Conservation (phyloP, 2,797 vertebrate species). For the Sebastes kiyomatsui region DNA sequence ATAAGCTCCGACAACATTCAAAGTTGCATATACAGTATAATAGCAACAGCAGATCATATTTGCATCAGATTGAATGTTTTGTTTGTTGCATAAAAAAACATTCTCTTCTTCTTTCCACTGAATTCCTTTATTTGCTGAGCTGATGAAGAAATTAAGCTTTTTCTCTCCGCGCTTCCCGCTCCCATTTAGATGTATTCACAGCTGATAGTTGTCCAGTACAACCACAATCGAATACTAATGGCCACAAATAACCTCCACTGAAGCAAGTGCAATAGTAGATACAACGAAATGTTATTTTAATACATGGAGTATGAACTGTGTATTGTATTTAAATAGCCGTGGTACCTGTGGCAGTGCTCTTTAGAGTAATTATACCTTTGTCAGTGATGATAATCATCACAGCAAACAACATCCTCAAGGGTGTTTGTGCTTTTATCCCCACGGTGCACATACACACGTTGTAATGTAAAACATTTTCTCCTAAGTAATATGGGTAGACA, state of each 20-base stretch:
- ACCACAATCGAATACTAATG: background rate
- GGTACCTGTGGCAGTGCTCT: background rate
- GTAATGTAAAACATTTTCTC: constrained; percentile 20
- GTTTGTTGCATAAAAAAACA: background rate
- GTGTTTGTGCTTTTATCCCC: constrained; percentile 8
- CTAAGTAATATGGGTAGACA: constrained; percentile 5
- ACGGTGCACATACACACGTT: background rate
- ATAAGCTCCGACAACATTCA: background rate
- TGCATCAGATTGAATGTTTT: constrained; percentile 21
- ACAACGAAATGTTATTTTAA: constrained; percentile 6
- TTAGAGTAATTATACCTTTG: constrained; percentile 30
- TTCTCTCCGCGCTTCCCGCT: background rate
- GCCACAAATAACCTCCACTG: background rate
- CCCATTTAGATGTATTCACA: background rate
- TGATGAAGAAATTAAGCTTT: background rate
- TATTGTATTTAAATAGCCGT: background rate
- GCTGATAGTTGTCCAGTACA: background rate
- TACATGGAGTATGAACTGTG: background rate
- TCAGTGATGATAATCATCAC: constrained; percentile 34
- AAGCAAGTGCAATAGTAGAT: background rate
- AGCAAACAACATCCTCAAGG: constrained; percentile 8
- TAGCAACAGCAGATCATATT: constrained; percentile 30
- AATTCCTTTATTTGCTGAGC: constrained; percentile 20
- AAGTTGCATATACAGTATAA: background rate
- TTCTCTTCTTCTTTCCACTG: background rate